Conservation (phyloP, 2,113 vertebrate species). For the Etia nguti region DNA sequence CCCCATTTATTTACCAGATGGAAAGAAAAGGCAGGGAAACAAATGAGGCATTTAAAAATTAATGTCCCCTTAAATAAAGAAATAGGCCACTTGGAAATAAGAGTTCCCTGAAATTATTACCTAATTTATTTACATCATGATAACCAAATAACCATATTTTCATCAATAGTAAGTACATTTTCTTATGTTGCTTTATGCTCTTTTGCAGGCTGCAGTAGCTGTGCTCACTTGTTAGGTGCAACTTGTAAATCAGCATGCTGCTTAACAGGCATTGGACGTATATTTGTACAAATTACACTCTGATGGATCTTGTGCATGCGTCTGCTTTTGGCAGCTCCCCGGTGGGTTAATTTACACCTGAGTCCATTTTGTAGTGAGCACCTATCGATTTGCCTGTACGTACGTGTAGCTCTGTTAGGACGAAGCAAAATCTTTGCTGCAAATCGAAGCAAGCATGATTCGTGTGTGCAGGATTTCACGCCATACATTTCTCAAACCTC, state of each 20-base stretch:
- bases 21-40: not conserved
- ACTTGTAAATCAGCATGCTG: not conserved
- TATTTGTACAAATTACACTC: constrained; percentile 14
- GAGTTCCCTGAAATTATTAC: not conserved
- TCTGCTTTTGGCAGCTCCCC: constrained; percentile 20
- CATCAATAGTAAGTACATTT: not conserved
- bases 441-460: not conserved
- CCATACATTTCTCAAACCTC: constrained; percentile 5
- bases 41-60: not conserved
- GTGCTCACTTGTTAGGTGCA: fast-evolving
- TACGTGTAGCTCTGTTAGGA: constrained; percentile 22
- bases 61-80: not conserved
- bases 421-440: constrained; percentile 1
- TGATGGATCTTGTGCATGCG: not conserved
- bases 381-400: constrained; percentile 51
- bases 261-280: not conserved
- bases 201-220: not conserved
- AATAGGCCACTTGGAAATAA: not conserved
- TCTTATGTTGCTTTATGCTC: not conserved
- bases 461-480: not conserved
- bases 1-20: not conserved
- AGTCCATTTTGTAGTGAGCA: constrained; percentile 35
- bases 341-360: constrained; percentile 44
- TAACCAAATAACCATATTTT: not conserved
- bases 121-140: not conserved